A percentile compares a stretch with the other conserved stretches of the same genome.
phyloP scores from a whole-genome alignment of 2,888 invertebrate species.

The Leucoptera coffeella region DNA sequence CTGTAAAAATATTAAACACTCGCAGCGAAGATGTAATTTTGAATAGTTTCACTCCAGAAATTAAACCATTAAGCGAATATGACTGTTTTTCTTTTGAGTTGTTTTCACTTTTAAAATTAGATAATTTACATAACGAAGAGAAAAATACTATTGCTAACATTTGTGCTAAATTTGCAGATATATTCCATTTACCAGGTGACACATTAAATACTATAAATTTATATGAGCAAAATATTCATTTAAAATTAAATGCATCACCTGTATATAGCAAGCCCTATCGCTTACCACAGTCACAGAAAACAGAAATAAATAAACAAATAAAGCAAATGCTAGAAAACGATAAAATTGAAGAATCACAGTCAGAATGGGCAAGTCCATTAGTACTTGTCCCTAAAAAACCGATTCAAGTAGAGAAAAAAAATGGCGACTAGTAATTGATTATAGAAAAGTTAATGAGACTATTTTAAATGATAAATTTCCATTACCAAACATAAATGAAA shows the following conservation, averaged over 20 bases:
- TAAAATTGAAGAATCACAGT: conserved; percentile 1
- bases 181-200: conserved; percentile 8
- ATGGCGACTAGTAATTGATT: conserved; percentile 5
- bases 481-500: conserved; percentile 2
- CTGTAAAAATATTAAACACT: no score
- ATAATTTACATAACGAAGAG: conserved; percentile 5
- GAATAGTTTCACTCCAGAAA: conserved; percentile 3
- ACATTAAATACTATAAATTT: conserved; percentile 7
- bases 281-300: conserved; percentile 6
- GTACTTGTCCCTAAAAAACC: conserved; percentile 3
- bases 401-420: conserved; percentile 2
- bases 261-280: conserved; percentile 9
- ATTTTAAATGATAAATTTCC: conserved; percentile 2
- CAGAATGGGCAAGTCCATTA: conserved; percentile 3
- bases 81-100: conserved; percentile 5
- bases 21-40: conserved; percentile 6
- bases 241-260: conserved; percentile 5
- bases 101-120: conserved; percentile 4
- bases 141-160: conserved; percentile 6
- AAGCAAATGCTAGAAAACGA: conserved; percentile 3
- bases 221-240: conserved; percentile 6
- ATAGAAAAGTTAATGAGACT: conserved; percentile 1
- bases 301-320: conserved; percentile 6
- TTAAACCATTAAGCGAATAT: conserved; percentile 6
- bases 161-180: conserved; percentile 8